phyloP scores from a whole-genome alignment of 2,888 invertebrate genomes.

The Chromoteleia sp. region DNA sequence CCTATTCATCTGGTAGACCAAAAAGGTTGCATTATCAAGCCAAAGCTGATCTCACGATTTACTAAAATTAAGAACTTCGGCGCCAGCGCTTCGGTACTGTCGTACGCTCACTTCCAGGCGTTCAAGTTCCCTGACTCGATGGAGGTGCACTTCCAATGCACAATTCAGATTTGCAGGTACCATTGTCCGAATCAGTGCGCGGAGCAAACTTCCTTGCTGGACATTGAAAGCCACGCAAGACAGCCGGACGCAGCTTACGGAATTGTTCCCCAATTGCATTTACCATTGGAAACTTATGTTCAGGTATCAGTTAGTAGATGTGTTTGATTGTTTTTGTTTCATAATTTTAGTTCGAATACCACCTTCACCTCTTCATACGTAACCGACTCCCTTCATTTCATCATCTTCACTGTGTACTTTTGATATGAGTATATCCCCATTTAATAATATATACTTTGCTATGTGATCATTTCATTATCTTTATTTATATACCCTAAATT shows the following conservation, averaged over 20 bases:
- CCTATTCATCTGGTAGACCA: constrained; percentile 97
- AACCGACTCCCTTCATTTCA: too few species aligned
- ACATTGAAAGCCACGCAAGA: constrained; percentile 84
- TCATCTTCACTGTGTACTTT: too few species aligned
- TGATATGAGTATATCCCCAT: too few species aligned
- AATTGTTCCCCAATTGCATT: constrained; percentile 87
- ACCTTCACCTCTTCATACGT: too few species aligned
- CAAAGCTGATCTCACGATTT: constrained; percentile 96
- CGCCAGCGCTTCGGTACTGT: constrained; percentile 95
- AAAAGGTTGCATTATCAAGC: constrained; percentile 95
- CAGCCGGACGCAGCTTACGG: constrained; percentile 89
- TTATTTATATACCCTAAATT: too few species aligned
- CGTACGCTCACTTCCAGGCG: constrained; percentile 97
- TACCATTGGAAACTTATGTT: constrained; percentile 88
- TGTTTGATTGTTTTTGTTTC: too few species aligned
- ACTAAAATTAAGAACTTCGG: constrained; percentile 98
- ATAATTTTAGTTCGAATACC: too few species aligned
- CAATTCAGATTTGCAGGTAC: constrained; percentile 96
- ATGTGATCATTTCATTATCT: too few species aligned
- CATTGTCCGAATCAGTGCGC: constrained; percentile 97
- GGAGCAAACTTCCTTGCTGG: constrained; percentile 85
- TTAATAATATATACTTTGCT: too few species aligned
- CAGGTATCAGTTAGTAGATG: constrained; percentile 84
- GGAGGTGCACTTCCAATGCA: constrained; percentile 98
- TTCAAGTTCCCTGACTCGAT: constrained; percentile 98